A percentile compares a stretch with the other conserved stretches of the same genome.
Conservation (phyloP, 2,888 invertebrate genomes). For the Dolomedes plantarius region DNA sequence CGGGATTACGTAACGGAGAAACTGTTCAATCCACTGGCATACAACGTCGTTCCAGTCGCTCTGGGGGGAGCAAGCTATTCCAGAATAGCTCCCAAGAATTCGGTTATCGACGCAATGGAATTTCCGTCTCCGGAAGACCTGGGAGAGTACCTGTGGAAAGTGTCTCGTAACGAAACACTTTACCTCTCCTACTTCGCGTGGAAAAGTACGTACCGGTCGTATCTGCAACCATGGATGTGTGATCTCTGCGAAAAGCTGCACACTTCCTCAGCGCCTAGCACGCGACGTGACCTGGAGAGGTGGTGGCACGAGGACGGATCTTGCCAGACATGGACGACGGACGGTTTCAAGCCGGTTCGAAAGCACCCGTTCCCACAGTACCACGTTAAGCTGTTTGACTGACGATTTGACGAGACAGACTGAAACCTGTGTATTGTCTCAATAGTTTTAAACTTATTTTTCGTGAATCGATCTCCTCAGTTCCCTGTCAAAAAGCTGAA, state of each 20-base stretch:
- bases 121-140: conserved; percentile 61
- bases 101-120: conserved; percentile 75
- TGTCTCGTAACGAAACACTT: conserved; percentile 20
- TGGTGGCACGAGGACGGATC: conserved; percentile 60
- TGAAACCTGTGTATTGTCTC: no score
- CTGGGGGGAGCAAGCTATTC: conserved; percentile 75
- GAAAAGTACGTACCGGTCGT: conserved; percentile 49
- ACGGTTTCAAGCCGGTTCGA: conserved; percentile 11
- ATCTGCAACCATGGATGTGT: conserved; percentile 69
- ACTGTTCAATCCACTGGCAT: conserved; percentile 73
- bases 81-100: conserved; percentile 74
- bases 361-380: conserved; percentile 40
- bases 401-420: neutral
- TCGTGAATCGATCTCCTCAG: no score
- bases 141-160: conserved; percentile 46
- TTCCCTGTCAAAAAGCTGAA: no score
- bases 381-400: conserved; percentile 34
- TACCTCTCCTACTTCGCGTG: conserved; percentile 64
- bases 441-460: no score
- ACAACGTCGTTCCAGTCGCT: conserved; percentile 75
- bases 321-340: conserved; percentile 45
- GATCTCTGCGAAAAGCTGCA: conserved; percentile 62
- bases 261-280: neutral
- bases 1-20: conserved; percentile 76
- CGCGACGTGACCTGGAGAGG: conserved; percentile 1